Evolutionary conservation across 2,113 vertebrate genomes (phyloP), one percentile per base, ranked within the genome.

Genomic region (Clupea harengus): DNA sequence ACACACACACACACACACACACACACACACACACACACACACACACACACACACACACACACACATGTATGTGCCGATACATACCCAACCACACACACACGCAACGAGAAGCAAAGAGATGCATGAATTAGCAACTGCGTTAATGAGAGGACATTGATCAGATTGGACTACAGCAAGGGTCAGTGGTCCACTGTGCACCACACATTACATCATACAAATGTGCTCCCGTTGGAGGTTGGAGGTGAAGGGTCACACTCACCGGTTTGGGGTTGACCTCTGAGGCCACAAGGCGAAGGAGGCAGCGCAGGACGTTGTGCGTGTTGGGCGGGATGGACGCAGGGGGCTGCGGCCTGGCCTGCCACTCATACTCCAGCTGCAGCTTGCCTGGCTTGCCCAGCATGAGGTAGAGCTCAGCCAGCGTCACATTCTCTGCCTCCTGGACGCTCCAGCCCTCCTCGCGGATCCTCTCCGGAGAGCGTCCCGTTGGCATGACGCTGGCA

Each of bases 361-460:
- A 99, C 89, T 99, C 98, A 0, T 99, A 99, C 83, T 99, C 98
- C 81, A 99, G 94, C 93, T 98, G 97, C 91, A 99, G 85, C 91
- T 99, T 99, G 87, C 95, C 97, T 0, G 98, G 98, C 90, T 99
- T 99, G 90, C 98, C 98, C 91, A 98, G 96, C 98, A 99, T 99
- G 95, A 99, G 96, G 95, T 99, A 99, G 93, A 99, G 95, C 95
- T 99, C 98, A 0, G 98, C 98, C 92, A 99, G 91, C 0, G 98
- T 99, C 87, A 99, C 97, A 89, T 96, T 97, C 89, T 98, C 98
- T 0, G 96, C 95, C 47, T 96, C 97, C 75, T 96, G 95, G 2
- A 94, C 87, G 78, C 93, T 98, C 98, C 98, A 99, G 89, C 98
- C 98, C 86, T 98, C 97, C 83, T 96, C 96, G 7, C 96, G 95